Conservation (phyloP, 2,888 invertebrate species). For the Baccha elongata region DNA sequence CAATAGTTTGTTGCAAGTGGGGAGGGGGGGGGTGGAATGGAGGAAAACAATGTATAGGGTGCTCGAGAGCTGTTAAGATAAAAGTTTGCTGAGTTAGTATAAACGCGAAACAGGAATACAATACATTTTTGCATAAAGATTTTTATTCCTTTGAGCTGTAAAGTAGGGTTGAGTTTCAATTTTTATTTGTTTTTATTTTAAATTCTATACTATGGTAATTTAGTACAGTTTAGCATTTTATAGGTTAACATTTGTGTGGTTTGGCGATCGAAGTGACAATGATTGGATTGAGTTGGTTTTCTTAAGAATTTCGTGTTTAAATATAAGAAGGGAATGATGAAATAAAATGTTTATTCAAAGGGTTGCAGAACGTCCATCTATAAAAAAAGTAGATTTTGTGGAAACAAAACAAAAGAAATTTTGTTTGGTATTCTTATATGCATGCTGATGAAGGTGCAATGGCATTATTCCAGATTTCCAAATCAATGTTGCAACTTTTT, state of each 20-base stretch:
- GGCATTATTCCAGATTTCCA: too few relatives aligned
- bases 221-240: conserved; percentile 41
- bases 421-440: too few relatives aligned
- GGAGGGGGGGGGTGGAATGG: background rate
- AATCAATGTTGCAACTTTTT: too few relatives aligned
- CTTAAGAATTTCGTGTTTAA: background rate
- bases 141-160: conserved; percentile 57
- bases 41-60: conserved; percentile 15
- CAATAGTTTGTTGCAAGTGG: conserved; percentile 36
- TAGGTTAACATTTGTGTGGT: conserved; percentile 41
- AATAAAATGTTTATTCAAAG: too few relatives aligned
- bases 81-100: conserved; percentile 44
- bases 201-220: conserved; percentile 34
- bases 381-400: too few relatives aligned
- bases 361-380: too few relatives aligned
- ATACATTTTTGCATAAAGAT: conserved; percentile 42
- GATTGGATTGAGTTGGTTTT: conserved; percentile 50
- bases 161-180: conserved; percentile 25
- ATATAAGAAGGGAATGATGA: background rate
- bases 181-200: conserved; percentile 6
- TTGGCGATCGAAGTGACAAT: conserved; percentile 47
- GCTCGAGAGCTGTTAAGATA: conserved; percentile 57
- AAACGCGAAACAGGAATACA: conserved; percentile 31
- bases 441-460: too few relatives aligned
- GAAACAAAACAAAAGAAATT: too few relatives aligned